Percentiles rank a stretch among this genome's conserved stretches.
These are phyloP conservation scores for Columba janthina DNA, from an alignment of 2,113 vertebrate species.

Conservation along the genomic window DNA sequence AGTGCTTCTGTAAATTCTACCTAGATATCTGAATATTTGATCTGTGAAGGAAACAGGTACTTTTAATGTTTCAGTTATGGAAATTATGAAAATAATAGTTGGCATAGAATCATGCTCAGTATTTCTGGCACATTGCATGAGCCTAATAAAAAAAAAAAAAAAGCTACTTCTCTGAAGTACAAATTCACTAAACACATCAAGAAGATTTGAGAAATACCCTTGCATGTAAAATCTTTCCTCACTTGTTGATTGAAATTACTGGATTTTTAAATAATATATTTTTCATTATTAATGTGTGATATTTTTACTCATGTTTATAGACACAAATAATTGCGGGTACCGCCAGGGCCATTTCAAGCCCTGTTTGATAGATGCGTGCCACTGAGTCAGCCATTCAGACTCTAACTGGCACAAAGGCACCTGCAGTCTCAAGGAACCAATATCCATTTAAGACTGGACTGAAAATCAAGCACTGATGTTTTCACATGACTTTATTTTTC, in stretches of 20 bases:
- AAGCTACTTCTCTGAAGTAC: neutral
- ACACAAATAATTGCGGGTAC: neutral
- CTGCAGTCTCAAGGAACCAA: neutral
- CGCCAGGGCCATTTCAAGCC: neutral
- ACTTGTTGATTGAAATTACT: neutral
- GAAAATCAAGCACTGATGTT: neutral
- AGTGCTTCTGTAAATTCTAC: neutral
- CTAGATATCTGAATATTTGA: neutral
- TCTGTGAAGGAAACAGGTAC: neutral
- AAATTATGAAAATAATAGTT: neutral
- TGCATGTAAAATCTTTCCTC: neutral
- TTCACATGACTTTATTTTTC: constrained; percentile 18
- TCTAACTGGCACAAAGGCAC: neutral
- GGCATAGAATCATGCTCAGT: neutral
- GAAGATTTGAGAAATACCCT: neutral
- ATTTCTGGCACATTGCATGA: neutral
- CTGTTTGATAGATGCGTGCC: neutral
- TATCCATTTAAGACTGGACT: neutral
- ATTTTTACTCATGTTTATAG: neutral
- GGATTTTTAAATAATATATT: neutral
- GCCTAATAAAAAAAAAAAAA: neutral
- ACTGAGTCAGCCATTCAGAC: neutral
- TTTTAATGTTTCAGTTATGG: neutral
- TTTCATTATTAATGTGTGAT: neutral
- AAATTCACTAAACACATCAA: neutral